Evolutionary conservation across 2,888 invertebrate genomes (phyloP).

Genomic region (Ptilodon capucinus): DNA sequence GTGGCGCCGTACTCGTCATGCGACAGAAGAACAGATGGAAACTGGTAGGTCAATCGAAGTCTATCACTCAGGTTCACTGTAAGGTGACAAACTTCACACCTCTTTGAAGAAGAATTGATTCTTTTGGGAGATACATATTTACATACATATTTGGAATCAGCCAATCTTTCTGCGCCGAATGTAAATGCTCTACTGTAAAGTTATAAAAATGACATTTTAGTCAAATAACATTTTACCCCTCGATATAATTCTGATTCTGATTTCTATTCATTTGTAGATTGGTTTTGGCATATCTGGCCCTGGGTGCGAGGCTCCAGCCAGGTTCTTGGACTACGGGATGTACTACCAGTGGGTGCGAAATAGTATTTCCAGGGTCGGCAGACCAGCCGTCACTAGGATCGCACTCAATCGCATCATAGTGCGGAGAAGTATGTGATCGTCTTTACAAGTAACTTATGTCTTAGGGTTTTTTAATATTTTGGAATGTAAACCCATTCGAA

Average conservation of each 20-base stretch:
- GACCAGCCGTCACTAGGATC: slow-evolving; percentile 45
- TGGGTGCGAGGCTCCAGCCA: slow-evolving; percentile 50
- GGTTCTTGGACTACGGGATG: slow-evolving; percentile 56
- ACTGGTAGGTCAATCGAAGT: too few species aligned
- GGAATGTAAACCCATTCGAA: too few species aligned
- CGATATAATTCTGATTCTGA: too few species aligned
- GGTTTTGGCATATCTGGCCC: slow-evolving; percentile 59
- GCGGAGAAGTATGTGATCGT: slow-evolving; percentile 38
- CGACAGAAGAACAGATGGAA: slow-evolving; percentile 41
- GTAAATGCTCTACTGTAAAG: too few species aligned
- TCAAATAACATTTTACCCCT: too few species aligned
- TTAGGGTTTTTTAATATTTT: background rate
- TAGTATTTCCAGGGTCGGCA: slow-evolving; percentile 41
- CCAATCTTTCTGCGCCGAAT: too few species aligned
- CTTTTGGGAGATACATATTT: too few species aligned
- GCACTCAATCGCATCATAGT: slow-evolving; percentile 42
- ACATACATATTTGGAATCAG: too few species aligned
- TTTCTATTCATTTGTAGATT: slow-evolving; percentile 31
- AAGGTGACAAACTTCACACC: too few species aligned
- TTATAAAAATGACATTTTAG: too few species aligned
- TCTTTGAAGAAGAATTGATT: too few species aligned
- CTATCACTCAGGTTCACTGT: too few species aligned
- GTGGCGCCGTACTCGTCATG: slow-evolving; percentile 44
- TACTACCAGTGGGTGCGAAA: slow-evolving; percentile 44
- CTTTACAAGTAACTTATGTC: background rate